Evolutionary conservation across 2,888 invertebrate species (phyloP).

Genomic region (Dione vanillae): DNA sequence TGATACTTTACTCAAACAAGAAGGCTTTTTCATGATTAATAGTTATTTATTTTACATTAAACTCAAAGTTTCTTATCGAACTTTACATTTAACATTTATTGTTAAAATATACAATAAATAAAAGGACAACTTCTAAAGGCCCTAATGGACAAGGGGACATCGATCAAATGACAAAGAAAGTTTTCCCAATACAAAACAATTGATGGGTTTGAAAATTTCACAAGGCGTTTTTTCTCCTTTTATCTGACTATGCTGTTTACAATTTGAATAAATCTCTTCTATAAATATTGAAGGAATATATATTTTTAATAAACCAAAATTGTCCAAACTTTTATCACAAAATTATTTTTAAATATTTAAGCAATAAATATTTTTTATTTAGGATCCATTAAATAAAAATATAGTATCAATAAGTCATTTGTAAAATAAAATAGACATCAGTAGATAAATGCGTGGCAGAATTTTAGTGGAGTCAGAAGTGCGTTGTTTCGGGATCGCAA

Average conservation of each 20-base stretch:
- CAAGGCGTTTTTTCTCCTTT: slow-evolving; percentile 61
- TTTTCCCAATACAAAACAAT: slow-evolving; percentile 77
- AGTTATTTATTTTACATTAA: slow-evolving; percentile 65
- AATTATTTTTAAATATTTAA: too few species aligned
- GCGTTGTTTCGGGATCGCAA: slow-evolving; percentile 77
- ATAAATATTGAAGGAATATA: background rate
- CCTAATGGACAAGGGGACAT: slow-evolving; percentile 80
- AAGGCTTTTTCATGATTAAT: slow-evolving; percentile 62
- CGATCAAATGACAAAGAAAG: slow-evolving; percentile 81
- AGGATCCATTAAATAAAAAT: background rate
- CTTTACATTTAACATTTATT: slow-evolving; percentile 72
- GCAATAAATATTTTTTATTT: slow-evolving; percentile 17
- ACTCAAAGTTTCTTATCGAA: slow-evolving; percentile 64
- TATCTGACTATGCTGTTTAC: slow-evolving; percentile 61
- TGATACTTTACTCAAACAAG: slow-evolving; percentile 3
- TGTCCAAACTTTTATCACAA: too few species aligned
- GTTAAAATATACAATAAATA: slow-evolving; percentile 74
- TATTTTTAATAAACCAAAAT: background rate
- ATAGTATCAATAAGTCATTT: slow-evolving; percentile 42
- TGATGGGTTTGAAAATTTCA: slow-evolving; percentile 65
- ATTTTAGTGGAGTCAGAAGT: slow-evolving; percentile 74
- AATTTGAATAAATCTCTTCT: slow-evolving; percentile 48
- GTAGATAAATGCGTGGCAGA: slow-evolving; percentile 69
- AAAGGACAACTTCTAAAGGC: slow-evolving; percentile 80
- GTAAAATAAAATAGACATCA: slow-evolving; percentile 68